Evolutionary conservation across 2,113 vertebrate genomes (phyloP).

Genomic region (Pluvialis apricaria): DNA sequence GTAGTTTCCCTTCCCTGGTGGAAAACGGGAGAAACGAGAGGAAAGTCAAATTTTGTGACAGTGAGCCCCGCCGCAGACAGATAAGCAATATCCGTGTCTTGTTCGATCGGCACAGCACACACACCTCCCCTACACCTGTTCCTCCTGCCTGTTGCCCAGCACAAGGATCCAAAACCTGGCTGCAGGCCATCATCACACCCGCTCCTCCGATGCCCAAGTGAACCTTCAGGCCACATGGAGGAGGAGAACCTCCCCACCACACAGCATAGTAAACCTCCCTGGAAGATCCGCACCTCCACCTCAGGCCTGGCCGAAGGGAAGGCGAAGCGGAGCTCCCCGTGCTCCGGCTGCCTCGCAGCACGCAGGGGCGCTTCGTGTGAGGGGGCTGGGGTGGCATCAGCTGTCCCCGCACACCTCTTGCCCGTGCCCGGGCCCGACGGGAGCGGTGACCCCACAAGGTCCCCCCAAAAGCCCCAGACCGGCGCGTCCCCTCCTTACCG

Average conservation of each 20-base stretch:
- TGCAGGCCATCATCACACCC: neutral
- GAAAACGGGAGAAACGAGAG: neutral
- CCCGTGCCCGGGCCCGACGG: neutral
- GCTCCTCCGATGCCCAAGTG: rapidly evolving
- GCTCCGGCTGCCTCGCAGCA: neutral
- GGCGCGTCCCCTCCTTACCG: neutral
- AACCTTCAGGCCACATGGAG: neutral
- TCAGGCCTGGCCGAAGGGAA: neutral
- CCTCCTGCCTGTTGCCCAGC: neutral
- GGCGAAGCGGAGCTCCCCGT: rapidly evolving
- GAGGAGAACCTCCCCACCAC: neutral
- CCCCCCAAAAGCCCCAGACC: neutral
- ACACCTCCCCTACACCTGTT: neutral
- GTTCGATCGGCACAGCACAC: neutral
- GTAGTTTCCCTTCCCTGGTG: constrained; percentile 94
- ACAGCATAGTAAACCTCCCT: neutral
- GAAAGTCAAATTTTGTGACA: neutral
- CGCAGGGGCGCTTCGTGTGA: neutral
- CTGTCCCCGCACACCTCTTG: neutral
- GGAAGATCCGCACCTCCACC: neutral
- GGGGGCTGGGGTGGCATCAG: no score
- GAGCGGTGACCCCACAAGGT: neutral
- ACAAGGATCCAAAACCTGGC: neutral
- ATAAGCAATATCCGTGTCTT: neutral
- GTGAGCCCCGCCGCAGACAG: neutral